Evolutionary conservation across 2,888 invertebrate species (phyloP).

Genomic region (Apeira syringaria): DNA sequence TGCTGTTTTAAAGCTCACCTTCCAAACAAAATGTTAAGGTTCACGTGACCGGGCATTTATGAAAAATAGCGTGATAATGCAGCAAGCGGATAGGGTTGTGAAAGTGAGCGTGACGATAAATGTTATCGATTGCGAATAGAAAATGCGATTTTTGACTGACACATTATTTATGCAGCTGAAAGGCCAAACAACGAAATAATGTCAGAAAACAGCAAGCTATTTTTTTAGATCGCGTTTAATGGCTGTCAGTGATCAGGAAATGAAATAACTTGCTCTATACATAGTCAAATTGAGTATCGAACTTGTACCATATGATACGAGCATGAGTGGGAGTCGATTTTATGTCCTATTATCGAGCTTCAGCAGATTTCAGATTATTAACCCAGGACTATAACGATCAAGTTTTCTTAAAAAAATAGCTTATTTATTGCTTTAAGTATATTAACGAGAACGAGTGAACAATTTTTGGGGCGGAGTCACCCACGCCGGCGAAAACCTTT

Average conservation of each 20-base stretch:
- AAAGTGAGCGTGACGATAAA: conserved; percentile 26
- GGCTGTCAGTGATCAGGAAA: conserved; percentile 29
- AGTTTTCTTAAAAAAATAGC: too few relatives aligned
- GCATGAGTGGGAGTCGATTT: too few relatives aligned
- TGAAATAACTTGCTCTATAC: too few relatives aligned
- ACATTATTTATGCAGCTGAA: conserved; percentile 20
- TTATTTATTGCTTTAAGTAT: too few relatives aligned
- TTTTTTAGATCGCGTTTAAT: conserved; percentile 28
- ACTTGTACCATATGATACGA: too few relatives aligned
- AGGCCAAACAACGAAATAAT: conserved; percentile 9
- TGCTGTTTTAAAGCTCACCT: conserved; percentile 26
- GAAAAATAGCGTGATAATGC: conserved; percentile 26
- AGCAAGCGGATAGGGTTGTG: conserved; percentile 5
- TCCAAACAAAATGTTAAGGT: conserved; percentile 3
- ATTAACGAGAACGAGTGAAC: too few relatives aligned
- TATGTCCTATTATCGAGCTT: too few relatives aligned
- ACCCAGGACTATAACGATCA: too few relatives aligned
- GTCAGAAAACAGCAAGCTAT: conserved; percentile 11
- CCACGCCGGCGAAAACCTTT: too few relatives aligned
- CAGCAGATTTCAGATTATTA: too few relatives aligned
- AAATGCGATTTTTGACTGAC: conserved; percentile 18
- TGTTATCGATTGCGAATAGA: conserved; percentile 12
- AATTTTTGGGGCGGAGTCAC: too few relatives aligned
- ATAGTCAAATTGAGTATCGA: too few relatives aligned
- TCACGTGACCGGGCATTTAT: not conserved